Conservation (phyloP, 2,113 vertebrate genomes). For the Ascaphus truei region DNA sequence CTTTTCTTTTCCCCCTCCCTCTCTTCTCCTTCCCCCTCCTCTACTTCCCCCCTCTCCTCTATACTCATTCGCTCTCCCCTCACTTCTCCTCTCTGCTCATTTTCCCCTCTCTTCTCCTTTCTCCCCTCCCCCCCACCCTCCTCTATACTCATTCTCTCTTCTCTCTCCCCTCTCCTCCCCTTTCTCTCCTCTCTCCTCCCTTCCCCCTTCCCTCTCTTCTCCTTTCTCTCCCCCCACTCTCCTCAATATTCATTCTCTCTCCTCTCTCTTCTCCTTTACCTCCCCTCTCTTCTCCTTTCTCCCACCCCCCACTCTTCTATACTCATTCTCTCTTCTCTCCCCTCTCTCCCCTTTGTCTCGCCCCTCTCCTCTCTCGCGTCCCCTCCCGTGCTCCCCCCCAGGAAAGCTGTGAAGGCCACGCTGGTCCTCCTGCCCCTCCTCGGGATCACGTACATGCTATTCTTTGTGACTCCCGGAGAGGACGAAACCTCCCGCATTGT, state of each 20-base stretch:
- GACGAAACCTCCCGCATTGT: conserved; percentile 90
- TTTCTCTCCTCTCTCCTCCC: neutral
- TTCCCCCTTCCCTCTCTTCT: neutral
- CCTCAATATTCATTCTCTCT: neutral
- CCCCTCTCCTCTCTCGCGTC: neutral
- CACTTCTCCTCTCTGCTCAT: no score
- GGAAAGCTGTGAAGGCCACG: conserved; percentile 96
- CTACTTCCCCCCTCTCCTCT: no score
- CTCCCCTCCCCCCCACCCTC: no score
- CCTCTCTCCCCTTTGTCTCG: neutral
- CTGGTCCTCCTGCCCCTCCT: conserved; percentile 93
- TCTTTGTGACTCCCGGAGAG: conserved; percentile 94
- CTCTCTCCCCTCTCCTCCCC: neutral
- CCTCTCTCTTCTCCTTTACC: neutral
- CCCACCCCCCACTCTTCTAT: neutral
- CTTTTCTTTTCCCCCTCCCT: no score
- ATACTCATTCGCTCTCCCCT: no score
- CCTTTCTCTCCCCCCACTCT: neutral
- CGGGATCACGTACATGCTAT: conserved; percentile 97
- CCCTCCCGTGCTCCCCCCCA: conserved; percentile 43
- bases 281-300: neutral
- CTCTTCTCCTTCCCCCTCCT: no score
- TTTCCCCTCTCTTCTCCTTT: no score
- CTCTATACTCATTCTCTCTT: no score
- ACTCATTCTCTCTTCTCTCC: neutral